Conservation (phyloP, 2,113 vertebrate genomes). For the Martes martes region DNA sequence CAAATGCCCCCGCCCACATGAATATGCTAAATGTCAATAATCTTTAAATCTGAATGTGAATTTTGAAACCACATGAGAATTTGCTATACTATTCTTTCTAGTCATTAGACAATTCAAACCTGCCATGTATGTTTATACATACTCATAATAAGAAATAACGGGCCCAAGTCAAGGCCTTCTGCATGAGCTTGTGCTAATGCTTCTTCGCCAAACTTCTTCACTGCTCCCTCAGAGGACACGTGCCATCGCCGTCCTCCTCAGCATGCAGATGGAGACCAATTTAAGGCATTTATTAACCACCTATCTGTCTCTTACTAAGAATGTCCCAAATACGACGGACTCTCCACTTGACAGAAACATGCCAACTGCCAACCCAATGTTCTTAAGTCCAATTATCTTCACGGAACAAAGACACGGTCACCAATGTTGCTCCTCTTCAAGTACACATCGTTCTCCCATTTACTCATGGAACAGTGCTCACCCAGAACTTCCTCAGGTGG, state of each 20-base stretch:
- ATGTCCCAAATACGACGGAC: neutral
- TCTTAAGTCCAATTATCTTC: neutral
- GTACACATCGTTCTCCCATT: neutral
- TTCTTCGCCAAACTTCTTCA: neutral
- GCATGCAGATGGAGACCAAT: neutral
- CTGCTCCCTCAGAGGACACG: neutral
- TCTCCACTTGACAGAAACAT: neutral
- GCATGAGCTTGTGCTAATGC: neutral
- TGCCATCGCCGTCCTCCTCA: neutral
- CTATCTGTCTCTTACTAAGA: neutral
- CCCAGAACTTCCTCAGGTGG: neutral
- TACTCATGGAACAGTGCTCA: neutral
- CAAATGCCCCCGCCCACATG: neutral
- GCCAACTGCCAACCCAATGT: neutral
- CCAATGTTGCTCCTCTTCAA: neutral
- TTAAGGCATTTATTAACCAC: neutral
- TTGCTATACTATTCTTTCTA: neutral
- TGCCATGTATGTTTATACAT: neutral
- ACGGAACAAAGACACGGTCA: neutral
- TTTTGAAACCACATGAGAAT: neutral
- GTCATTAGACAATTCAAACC: neutral
- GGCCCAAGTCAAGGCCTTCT: neutral
- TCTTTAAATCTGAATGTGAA: neutral
- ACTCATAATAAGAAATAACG: neutral
- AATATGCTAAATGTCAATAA: neutral